Base-by-base conservation (phyloP, 2,888 invertebrate genomes). In the Phasia obesa region DNA sequence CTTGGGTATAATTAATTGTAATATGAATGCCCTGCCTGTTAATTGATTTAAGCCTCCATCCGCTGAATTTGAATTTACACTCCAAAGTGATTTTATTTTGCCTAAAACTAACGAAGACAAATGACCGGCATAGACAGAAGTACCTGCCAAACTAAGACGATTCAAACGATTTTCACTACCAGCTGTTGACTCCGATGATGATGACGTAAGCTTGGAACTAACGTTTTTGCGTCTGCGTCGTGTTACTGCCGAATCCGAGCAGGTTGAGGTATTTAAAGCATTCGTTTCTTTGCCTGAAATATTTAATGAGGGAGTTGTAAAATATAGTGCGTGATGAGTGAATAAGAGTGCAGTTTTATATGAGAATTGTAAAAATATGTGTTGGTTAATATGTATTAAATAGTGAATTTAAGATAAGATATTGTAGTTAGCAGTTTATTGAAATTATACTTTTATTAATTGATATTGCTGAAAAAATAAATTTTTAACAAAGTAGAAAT, bases 41-140 rank as follows among this genome's bases (percentile, higher is more conserved):
- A 96, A 93, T 92, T 96, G 96, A 93, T 96, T 96, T 88, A 97
- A 93, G 88, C 96, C 97, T 81, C 93, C 92, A 91, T 94, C 95
- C 82, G 95, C 93, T 85, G 94, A 94, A 84, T 94, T 94, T 67
- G 95, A 94, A 89, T 95, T 95, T 86, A 94, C 94, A 86, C 94
- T 95, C 97, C 97, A 97, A 84, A 97, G 93, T 57, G 97, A 97
- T 89, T 96, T 95, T 92, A 97, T 97, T 93, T 97, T 97, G 90
- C 96, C 96, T 91, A 97, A 94, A 88, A 97, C 95, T 90, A 96
- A 75, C 19, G 90, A 90, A 47, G 90, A 90, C 70, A 90, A 82
- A 74, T 90, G 90, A n/a, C 90, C 90, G 21, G 91, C 90, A 80
- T 91, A 91, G 44, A 91, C 89, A n/a, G 91, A 90, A 65, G 90